phyloP scores from a whole-genome alignment of 2,113 vertebrate genomes.

The Leptobrachium ailaonicum region DNA sequence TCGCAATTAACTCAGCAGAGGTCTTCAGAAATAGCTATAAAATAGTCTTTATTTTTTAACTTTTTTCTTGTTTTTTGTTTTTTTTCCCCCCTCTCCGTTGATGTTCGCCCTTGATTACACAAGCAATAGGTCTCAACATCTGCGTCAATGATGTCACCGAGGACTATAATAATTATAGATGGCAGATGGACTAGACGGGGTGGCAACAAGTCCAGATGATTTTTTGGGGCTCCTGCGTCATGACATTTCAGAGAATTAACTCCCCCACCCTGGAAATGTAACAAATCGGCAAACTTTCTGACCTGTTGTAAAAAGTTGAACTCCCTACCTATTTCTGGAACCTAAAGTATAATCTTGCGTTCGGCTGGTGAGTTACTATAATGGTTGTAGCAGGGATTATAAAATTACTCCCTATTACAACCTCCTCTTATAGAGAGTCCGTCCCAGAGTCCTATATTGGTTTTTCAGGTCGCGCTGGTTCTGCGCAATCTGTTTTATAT shows the following conservation, averaged over 20 bases:
- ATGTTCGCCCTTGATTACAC: background rate
- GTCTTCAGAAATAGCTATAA: background rate
- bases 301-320: no score
- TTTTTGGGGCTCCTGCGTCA: no score
- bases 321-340: no score
- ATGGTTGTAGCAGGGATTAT: constrained; percentile 38
- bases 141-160: constrained; percentile 14
- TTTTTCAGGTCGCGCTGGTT: constrained; percentile 5
- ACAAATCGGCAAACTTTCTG: no score
- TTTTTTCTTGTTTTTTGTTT: background rate
- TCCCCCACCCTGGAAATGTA: no score
- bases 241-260: no score
- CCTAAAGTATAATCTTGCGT: no score
- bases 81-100: no score
- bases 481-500: constrained; percentile 71
- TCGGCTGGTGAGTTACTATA: no score
- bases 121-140: constrained; percentile 16
- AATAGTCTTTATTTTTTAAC: background rate
- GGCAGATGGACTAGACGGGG: constrained; percentile 44
- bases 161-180: constrained; percentile 41
- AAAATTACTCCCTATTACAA: constrained; percentile 40
- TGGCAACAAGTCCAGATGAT: background rate
- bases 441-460: no score
- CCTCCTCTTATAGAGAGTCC: no score
- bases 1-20: constrained; percentile 4